Evolutionary conservation across 30 jellyfish, hydroid and myxozoan genomes (phyloP).

Genomic region (Mastigias papua): DNA sequence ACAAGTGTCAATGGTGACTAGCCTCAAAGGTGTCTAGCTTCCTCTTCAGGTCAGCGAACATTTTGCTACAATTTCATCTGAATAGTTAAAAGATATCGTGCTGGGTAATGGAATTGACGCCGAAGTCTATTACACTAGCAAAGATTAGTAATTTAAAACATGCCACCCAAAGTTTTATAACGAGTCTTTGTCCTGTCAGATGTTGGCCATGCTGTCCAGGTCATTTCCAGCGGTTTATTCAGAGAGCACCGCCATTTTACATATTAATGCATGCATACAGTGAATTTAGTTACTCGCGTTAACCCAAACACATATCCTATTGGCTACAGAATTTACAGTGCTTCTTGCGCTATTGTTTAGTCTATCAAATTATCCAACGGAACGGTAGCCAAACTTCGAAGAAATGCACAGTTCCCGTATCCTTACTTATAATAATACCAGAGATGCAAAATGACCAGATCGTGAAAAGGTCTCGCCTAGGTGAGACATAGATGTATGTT

Average conservation of each 20-base stretch:
- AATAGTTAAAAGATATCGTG: neutral
- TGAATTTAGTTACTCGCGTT: neutral
- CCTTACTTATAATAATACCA: too few species aligned
- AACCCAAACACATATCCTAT: neutral
- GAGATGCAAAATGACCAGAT: too few species aligned
- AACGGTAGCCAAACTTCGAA: too few species aligned
- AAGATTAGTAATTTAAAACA: neutral
- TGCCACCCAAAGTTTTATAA: constrained; percentile 30
- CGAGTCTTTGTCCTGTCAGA: constrained; percentile 14
- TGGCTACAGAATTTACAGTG: too few species aligned
- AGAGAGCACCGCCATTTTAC: neutral
- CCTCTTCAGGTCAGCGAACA: neutral
- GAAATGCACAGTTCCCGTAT: too few species aligned
- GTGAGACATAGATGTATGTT: too few species aligned
- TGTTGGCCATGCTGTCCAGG: constrained; percentile 1
- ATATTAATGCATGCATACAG: neutral
- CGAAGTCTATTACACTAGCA: neutral
- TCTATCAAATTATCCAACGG: too few species aligned
- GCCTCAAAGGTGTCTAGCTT: too few species aligned
- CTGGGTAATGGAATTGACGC: neutral
- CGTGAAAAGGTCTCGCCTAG: too few species aligned
- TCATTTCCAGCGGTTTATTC: neutral
- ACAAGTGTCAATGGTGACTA: too few species aligned
- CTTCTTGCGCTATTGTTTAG: too few species aligned
- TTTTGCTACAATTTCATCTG: neutral